These are phyloP conservation scores for Origma solitaria DNA, from an alignment of 2,113 vertebrate species.

Conservation along the genomic window DNA sequence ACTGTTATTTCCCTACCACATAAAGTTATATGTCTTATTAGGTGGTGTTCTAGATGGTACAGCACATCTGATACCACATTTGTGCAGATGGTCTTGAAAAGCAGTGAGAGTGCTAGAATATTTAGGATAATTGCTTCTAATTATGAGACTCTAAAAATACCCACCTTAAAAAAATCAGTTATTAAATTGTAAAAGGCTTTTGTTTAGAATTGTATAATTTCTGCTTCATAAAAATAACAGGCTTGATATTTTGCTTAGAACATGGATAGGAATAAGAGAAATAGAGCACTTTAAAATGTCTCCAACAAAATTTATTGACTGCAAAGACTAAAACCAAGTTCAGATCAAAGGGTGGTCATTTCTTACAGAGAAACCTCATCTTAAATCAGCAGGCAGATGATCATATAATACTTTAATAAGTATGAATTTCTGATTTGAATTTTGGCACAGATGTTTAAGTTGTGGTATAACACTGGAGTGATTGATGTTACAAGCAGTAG, in stretches of 20 bases:
- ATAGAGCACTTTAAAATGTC: neutral
- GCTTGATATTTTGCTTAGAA: neutral
- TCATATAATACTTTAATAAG: neutral
- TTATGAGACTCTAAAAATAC: neutral
- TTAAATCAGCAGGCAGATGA: neutral
- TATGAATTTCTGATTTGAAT: constrained; percentile 12
- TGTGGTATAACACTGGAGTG: neutral
- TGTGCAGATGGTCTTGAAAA: neutral
- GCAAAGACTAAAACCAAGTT: neutral
- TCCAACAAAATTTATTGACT: neutral
- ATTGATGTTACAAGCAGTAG: neutral
- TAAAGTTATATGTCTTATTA: neutral
- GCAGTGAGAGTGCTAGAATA: neutral
- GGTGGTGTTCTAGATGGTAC: neutral
- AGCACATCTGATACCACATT: neutral
- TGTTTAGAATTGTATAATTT: neutral
- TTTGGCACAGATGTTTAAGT: neutral
- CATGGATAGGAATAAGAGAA: neutral
- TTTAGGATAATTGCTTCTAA: neutral
- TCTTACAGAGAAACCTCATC: neutral
- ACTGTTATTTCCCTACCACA: neutral
- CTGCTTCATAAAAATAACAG: neutral
- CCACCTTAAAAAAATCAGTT: neutral
- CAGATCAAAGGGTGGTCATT: neutral
- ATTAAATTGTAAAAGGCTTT: neutral